Evolutionary conservation across 1,140 invertebrate genomes (phyloP).

Genomic region (Heliconius himera): DNA sequence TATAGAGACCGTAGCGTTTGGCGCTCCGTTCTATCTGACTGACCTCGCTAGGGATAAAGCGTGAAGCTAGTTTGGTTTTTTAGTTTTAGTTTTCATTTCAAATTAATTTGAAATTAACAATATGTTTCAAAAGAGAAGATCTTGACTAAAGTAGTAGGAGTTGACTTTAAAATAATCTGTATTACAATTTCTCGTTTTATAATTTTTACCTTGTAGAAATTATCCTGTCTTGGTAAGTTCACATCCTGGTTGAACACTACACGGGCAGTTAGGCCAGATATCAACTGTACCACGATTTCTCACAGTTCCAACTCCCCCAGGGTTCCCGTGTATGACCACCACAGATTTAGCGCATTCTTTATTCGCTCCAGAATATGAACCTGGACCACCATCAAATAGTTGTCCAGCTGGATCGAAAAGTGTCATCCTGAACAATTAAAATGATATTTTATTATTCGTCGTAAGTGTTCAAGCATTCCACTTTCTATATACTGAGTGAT

Average conservation of each 20-base stretch:
- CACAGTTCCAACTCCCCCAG: slow-evolving; percentile 47
- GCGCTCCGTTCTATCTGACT: too few relatives aligned
- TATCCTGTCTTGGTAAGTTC: not conserved
- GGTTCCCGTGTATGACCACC: slow-evolving; percentile 67
- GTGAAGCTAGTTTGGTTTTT: too few relatives aligned
- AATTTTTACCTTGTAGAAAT: not conserved
- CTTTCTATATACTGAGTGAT: too few relatives aligned
- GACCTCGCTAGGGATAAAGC: too few relatives aligned
- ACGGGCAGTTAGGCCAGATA: slow-evolving; percentile 35
- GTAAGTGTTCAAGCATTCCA: not conserved
- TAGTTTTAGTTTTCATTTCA: too few relatives aligned
- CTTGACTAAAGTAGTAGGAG: too few relatives aligned
- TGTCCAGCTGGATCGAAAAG: slow-evolving; percentile 48
- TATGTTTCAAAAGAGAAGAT: too few relatives aligned
- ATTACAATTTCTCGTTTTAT: not conserved
- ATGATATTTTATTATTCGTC: not conserved
- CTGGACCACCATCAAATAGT: slow-evolving; percentile 29
- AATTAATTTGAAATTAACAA: too few relatives aligned
- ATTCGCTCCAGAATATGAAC: slow-evolving; percentile 1
- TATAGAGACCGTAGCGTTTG: too few relatives aligned
- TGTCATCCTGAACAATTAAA: slow-evolving; percentile 36
- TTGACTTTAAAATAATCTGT: too few relatives aligned
- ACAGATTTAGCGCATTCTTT: slow-evolving; percentile 67
- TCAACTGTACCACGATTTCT: slow-evolving; percentile 29
- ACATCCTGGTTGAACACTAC: slow-evolving; percentile 32